Evolutionary conservation across 1,140 invertebrate species (phyloP), one percentile per base, ranked within the genome.

Genomic region (Procambarus clarkii): DNA sequence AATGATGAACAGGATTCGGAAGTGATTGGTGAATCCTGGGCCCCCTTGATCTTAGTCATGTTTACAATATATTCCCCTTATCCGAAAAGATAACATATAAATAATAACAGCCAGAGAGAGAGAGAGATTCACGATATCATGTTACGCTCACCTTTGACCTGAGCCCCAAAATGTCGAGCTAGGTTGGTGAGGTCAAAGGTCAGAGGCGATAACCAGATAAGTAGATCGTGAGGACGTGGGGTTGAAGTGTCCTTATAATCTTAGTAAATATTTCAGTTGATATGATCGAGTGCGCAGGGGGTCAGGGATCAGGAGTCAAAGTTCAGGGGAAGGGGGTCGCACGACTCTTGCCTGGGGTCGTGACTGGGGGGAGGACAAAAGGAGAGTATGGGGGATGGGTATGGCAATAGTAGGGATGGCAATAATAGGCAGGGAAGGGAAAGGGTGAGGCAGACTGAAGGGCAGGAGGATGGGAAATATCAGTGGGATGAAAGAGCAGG

Each of bases 231-330:
- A 60, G 18, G n/a, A 48, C 24, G n/a, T n/a, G n/a, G 11, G 34
- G 4, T 34, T n/a, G 15, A 83, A 46, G 34, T 83, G 81, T 83
- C 81, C 58, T 83, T 64, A 83, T 83, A 83, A 83, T 83, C 81
- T 83, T 58, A 58, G 81, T 83, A 83, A 83, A 83, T 83, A 83
- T 83, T 83, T 83, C 46, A 83, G 81, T 83, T 83, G 81, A 83
- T 83, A 83, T 69, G 64, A 83, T 83, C 81, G 24, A 83, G 81
- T 83, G 81, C 34, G 69, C 58, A n/a, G n/a, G 81, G 60, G 81
- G 60, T 64, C 58, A 69, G 60, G 60, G 54, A 13, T 15, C 60
- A 21, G 60, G 58, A 58, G 81, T 69, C 58, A n/a, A n/a, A n/a
- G n/a, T n/a, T n/a, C n/a, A 69, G n/a, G n/a, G n/a, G n/a, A n/a